phyloP scores from a whole-genome alignment of 1,140 invertebrate genomes.

The Capitella teleta region DNA sequence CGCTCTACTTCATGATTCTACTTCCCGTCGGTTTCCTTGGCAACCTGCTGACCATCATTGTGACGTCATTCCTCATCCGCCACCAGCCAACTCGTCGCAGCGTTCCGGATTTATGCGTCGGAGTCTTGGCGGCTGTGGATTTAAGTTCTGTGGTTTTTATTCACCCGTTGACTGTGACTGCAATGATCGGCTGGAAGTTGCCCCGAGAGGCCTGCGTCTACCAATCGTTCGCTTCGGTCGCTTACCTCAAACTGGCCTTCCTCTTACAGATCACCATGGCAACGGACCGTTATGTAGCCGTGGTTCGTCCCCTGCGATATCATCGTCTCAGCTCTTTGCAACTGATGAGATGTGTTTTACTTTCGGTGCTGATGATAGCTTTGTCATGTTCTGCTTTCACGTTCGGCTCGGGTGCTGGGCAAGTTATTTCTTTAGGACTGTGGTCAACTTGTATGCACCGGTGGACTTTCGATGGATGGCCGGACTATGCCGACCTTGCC shows the following conservation, averaged over 20 bases:
- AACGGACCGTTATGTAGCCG: slow-evolving; percentile 6
- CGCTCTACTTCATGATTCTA: no score
- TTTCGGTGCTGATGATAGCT: no score
- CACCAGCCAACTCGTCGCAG: background rate
- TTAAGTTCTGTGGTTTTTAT: slow-evolving; percentile 3
- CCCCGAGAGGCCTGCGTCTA: background rate
- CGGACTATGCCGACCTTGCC: slow-evolving; percentile 1
- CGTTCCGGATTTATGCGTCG: slow-evolving; percentile 5
- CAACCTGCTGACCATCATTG: slow-evolving; percentile 1
- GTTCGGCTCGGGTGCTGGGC: background rate
- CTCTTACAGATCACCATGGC: slow-evolving; percentile 7
- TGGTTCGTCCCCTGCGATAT: slow-evolving; percentile 5
- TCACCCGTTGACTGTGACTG: background rate
- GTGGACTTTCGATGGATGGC: background rate
- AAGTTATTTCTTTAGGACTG: background rate
- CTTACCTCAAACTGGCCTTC: slow-evolving; percentile 9
- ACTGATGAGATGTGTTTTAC: no score
- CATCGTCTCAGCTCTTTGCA: background rate
- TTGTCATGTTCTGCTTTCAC: no score
- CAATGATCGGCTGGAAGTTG: background rate
- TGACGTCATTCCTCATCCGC: background rate
- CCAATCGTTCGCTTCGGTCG: background rate
- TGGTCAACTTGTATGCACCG: slow-evolving; percentile 3
- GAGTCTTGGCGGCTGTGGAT: slow-evolving; percentile 2
- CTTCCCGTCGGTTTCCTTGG: slow-evolving; percentile 3